Evolutionary conservation across 2,797 vertebrate genomes (phyloP).

Genomic region (Vipera ursinii): DNA sequence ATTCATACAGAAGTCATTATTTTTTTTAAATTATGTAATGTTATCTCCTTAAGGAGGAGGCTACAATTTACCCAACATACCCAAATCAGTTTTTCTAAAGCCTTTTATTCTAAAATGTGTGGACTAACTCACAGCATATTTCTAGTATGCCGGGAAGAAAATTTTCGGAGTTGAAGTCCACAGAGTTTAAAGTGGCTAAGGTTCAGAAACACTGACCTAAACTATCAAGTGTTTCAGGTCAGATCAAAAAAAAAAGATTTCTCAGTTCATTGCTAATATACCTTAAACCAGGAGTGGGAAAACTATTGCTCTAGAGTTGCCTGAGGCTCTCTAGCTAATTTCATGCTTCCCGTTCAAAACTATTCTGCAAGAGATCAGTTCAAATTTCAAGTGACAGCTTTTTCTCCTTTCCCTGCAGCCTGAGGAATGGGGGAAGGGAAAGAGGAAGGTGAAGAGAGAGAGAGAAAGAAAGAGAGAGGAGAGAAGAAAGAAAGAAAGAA

Average conservation of each 20-base stretch:
- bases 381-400: background rate
- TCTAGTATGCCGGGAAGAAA: background rate
- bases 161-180: background rate
- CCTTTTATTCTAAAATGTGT: background rate
- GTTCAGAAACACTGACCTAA: background rate
- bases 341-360: background rate
- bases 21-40: background rate
- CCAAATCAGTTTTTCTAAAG: background rate
- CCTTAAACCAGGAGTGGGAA: background rate
- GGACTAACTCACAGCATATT: background rate
- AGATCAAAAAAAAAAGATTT: background rate
- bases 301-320: background rate
- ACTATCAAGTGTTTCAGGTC: background rate
- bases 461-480: fast-evolving
- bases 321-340: background rate
- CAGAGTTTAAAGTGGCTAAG: background rate
- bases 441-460: background rate
- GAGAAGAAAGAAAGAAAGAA: too few species aligned
- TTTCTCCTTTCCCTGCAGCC: background rate
- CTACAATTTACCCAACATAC: background rate
- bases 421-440: background rate
- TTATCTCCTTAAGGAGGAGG: background rate
- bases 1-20: background rate
- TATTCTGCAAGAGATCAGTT: background rate
- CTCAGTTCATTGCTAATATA: background rate